Evolutionary conservation across 1,140 invertebrate genomes (phyloP), one percentile per base, ranked within the genome.

Genomic region (Drosophila baimaii): DNA sequence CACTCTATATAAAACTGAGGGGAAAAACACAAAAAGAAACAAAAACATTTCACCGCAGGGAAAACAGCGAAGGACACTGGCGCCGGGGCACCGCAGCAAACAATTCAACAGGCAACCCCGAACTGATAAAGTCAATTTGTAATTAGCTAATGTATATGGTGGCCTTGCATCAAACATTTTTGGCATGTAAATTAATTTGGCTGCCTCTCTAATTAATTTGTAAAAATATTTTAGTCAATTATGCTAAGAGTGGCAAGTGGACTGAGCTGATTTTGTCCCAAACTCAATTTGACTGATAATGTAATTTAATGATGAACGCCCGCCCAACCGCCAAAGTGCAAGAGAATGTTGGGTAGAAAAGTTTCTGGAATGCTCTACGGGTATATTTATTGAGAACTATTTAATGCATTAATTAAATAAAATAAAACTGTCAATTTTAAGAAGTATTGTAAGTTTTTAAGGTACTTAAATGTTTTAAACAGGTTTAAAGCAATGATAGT

Each of bases 261-360:
- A 4, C 31, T 23, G 44, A 51, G 58, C 21, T 23, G 31, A 33
- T 62, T 62, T 59, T 54, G 65, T 54, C 41, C 55, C 57, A 66
- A 59, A 75, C 77, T 79, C 66, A 51, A 70, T 81, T 78, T 66
- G 35, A 58, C 64, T 78, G 79, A 71, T 77, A 81, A 81, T 80
- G 55, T 80, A 80, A 80, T 81, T 81, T 76, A 37, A 51, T 49
- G 71, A 27, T n/a, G 37, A 15, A 23, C 46, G 1, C 29, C 43
- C 33, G 17, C 23, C 21, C 65, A 17, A 44, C 35, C 61, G 39
- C 1, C 27, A 39, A 56, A 51, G 13, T n/a, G 17, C 9, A 29
- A 52, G 43, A 23, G 21, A 51, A 44, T 43, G 19, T 6, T 13
- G n/a, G 54, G 27, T 39, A 57, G 10, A 37, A 17, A 65, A n/a